Base-by-base conservation (phyloP, 92 coral and sea anemone species). In the Galaxea fascicularis region DNA sequence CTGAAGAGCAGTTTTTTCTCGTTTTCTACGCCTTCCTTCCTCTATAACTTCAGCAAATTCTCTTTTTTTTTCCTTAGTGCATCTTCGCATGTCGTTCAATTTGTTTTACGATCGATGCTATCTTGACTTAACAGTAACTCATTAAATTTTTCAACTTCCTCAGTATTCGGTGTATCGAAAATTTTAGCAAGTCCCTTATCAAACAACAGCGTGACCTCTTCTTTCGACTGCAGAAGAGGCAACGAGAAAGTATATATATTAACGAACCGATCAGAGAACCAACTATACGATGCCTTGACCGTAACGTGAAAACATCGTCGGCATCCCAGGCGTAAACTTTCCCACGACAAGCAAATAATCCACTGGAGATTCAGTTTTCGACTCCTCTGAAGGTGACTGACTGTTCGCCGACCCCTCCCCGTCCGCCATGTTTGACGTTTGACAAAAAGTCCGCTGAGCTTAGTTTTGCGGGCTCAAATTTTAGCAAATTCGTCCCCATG, bases 221-320 rank as follows among this genome's bases (percentile, higher is more conserved):
- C 93, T 9, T 85, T 64, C 57, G 90, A 91, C 84, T 95, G 72
- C 8, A 93, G 69, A 41, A 97, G 93, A 5, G 99, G 99, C 27
- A 97, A 87, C 15, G 99, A 95, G 54, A 93, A 86, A 72, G 75
- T 87, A 46, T 84, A n/a, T 75, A 58, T 97, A 95, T 80, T 27
- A 97, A 85, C 10, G 99, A 97, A 49, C 99, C 99, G 11, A 95
- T 84, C 29, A 97, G 82, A 39, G 99, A 93, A 51, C 98, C 99
- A 67, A 95, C 94, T 71, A 97, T 88, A 59, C 97, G 97, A 89
- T 95, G 77, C 77, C 91, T 89, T 46, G 87, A 88, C 35, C 99
- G 89, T 45, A 97, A 80, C 39, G 51, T 91, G 54, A 84, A 78
- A 39, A 92, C 95, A 27, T 91, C 93, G 4, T 93, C 95, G 41